These are phyloP conservation scores for Lacerta viridis DNA, from an alignment of 2,797 vertebrate species.

Conservation along the genomic window DNA sequence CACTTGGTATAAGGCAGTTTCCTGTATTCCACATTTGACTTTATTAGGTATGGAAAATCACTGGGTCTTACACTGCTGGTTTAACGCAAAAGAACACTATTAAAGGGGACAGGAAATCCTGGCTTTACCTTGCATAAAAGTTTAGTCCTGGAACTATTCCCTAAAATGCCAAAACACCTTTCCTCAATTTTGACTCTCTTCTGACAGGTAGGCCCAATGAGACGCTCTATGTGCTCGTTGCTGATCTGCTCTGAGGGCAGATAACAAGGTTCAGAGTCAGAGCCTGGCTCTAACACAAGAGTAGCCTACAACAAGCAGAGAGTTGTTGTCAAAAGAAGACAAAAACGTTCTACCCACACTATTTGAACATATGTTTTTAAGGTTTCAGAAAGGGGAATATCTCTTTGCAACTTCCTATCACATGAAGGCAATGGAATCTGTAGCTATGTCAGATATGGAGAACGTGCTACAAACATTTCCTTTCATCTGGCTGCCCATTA, in stretches of 20 bases:
- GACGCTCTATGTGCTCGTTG: background rate
- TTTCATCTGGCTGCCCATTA: too few relatives aligned
- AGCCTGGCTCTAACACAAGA: background rate
- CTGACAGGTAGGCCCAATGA: background rate
- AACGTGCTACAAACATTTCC: background rate
- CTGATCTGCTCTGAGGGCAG: background rate
- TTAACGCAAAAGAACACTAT: background rate
- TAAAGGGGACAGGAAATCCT: background rate
- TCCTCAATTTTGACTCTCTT: background rate
- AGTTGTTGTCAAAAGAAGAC: background rate
- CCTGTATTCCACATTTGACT: background rate
- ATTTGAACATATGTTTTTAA: background rate
- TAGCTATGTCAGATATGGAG: background rate
- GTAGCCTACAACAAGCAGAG: background rate
- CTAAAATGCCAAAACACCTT: background rate
- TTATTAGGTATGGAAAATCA: background rate
- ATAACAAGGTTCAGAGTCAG: background rate
- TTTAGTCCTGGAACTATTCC: background rate
- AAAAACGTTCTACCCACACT: background rate
- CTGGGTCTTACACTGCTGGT: background rate
- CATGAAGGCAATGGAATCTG: background rate
- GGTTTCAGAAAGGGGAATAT: background rate
- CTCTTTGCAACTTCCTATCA: background rate
- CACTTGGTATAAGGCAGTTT: background rate
- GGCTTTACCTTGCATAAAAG: background rate